Evolutionary conservation across 2,797 vertebrate genomes (phyloP).

Genomic region (Synaphobranchus kaupii): DNA sequence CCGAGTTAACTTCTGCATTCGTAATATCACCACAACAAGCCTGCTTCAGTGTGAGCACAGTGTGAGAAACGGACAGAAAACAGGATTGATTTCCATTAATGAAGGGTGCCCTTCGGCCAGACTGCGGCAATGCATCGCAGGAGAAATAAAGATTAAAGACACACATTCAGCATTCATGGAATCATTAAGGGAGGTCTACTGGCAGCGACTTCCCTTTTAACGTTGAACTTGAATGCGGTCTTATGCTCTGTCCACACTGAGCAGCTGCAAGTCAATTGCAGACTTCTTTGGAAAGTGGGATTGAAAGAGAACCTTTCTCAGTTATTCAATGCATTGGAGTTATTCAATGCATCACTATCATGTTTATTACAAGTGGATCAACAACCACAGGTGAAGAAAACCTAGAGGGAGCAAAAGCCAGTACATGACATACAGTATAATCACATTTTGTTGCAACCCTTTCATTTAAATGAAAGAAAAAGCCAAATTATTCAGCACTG

Average conservation of each 20-base stretch:
- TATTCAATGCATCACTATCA: not conserved
- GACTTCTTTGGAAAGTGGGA: constrained; percentile 35
- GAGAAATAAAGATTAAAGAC: constrained; percentile 4
- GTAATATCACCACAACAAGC: constrained; percentile 44
- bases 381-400: not conserved
- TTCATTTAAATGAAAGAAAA: not conserved
- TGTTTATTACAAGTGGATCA: not conserved
- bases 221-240: constrained; percentile 70
- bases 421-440: not conserved
- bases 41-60: constrained; percentile 12
- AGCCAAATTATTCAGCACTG: not conserved
- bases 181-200: constrained; percentile 55
- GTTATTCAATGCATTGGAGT: constrained; percentile 47
- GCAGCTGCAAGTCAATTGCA: constrained; percentile 65
- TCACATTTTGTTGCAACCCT: not conserved
- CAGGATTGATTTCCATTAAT: not conserved
- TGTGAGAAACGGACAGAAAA: not conserved
- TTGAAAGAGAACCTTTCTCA: constrained; percentile 62
- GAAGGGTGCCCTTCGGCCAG: not conserved
- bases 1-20: constrained; percentile 63
- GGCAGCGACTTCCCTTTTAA: constrained; percentile 64
- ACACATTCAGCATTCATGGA: not conserved
- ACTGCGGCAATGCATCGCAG: not conserved
- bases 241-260: constrained; percentile 56
- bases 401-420: not conserved